phyloP scores from a whole-genome alignment of 1,140 invertebrate genomes.

The Papilio polytes region DNA sequence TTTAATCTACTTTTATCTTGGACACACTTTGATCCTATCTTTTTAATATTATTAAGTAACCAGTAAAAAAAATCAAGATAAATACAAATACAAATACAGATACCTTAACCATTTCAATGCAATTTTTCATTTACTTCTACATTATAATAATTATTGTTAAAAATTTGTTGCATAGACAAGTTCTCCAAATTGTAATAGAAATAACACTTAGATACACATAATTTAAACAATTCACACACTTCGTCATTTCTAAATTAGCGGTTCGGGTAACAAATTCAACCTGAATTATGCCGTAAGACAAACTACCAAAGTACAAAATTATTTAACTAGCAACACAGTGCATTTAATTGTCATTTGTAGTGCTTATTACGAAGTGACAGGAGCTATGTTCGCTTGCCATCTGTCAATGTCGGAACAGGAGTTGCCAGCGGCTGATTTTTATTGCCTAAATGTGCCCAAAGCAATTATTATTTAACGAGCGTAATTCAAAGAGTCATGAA shows the following conservation, averaged over 20 bases:
- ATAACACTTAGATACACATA: constrained; percentile 24
- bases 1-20: too few relatives aligned
- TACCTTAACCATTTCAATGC: too few relatives aligned
- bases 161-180: neutral
- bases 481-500: constrained; percentile 43
- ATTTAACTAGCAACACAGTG: constrained; percentile 41
- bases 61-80: too few relatives aligned
- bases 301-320: constrained; percentile 33
- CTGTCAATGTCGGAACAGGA: constrained; percentile 41
- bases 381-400: constrained; percentile 34
- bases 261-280: neutral
- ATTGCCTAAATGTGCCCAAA: constrained; percentile 49
- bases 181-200: constrained; percentile 24
- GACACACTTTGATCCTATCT: too few relatives aligned
- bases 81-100: too few relatives aligned
- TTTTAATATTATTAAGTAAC: too few relatives aligned
- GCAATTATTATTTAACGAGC: constrained; percentile 46
- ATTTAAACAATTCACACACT: constrained; percentile 45
- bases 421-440: constrained; percentile 42
- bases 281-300: constrained; percentile 35
- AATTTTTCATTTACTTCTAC: too few relatives aligned
- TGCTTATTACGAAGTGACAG: constrained; percentile 31
- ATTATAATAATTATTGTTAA: too few relatives aligned
- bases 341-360: constrained; percentile 11
- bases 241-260: constrained; percentile 45